These are phyloP conservation scores for Fabriciana adippe DNA, from an alignment of 2,888 invertebrate genomes.

Conservation along the genomic window DNA sequence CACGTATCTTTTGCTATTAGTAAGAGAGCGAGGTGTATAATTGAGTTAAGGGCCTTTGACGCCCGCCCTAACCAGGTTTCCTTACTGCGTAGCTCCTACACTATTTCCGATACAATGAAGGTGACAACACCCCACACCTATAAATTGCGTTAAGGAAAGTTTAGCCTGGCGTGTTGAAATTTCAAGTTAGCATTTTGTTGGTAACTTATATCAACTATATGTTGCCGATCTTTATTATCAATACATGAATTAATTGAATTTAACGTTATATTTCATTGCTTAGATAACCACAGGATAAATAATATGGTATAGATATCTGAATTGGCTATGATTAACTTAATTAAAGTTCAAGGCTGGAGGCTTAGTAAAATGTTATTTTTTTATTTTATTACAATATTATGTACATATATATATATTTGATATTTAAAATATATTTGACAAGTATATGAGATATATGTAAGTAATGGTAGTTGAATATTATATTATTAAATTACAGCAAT, in stretches of 20 bases:
- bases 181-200: conserved; percentile 20
- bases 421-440: no score
- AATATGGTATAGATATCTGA: neutral
- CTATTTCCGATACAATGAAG: conserved; percentile 39
- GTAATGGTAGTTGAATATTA: no score
- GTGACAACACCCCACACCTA: conserved; percentile 29
- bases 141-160: conserved; percentile 26
- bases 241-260: neutral
- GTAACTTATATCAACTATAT: conserved; percentile 12
- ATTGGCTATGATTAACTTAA: no score
- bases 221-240: neutral
- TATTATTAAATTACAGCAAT: no score
- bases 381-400: no score
- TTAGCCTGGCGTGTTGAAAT: conserved; percentile 12
- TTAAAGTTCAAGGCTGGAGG: no score
- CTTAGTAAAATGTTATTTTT: no score
- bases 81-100: conserved; percentile 41
- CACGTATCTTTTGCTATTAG: conserved; percentile 24
- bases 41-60: conserved; percentile 80
- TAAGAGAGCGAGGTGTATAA: conserved; percentile 66
- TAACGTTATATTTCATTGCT: conserved; percentile 1
- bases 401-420: no score
- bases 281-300: neutral
- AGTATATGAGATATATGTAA: no score
- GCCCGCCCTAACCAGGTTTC: conserved; percentile 77